Evolutionary conservation across 2,113 vertebrate species (phyloP), one percentile per base, ranked within the genome.

Genomic region (Macquaria australasica): DNA sequence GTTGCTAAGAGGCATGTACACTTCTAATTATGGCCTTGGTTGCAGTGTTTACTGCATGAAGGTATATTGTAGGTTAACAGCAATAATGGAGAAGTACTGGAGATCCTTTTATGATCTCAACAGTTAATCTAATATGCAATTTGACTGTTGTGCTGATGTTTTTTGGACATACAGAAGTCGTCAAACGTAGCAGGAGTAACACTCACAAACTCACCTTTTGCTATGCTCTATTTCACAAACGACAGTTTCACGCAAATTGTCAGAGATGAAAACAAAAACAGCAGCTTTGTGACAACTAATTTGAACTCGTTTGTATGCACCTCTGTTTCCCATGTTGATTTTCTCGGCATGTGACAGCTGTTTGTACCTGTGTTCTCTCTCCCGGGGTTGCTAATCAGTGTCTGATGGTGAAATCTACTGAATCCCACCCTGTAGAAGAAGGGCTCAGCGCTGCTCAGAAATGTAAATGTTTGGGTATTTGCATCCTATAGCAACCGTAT

Each of bases 261-360:
- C 56, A 66, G 74, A 28, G 67, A 83, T 62, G 85, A 90, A 93
- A 92, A 92, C 88, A 79, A 83, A 92, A 86, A 67, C 85, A 72
- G 82, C 82, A 58, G 81, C 79, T 72, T 73, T 56, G 82, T 85
- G 83, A 86, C 88, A 80, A 82, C 90, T 92, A 74, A 89, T 92
- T 78, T 88, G 81, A 89, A 82, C 82, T 89, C 23, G 71, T 89
- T 87, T 84, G 77, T 78, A 81, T 90, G 77, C 84, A 74, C 73
- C 78, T 85, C 83, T 79, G 60, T 72, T 79, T 56, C 69, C 53
- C 1, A 25, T 59, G 90, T 78, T 82, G 85, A 92, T 88, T 76
- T 82, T 66, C 73, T 81, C 82, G 15, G 84, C 74, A 37, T 85
- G 84, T 83, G 88, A 92, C 85, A 87, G 85, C 89, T 89, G 87